Conservation (phyloP, 2,797 vertebrate genomes). For the Brachyalestes nurse region DNA sequence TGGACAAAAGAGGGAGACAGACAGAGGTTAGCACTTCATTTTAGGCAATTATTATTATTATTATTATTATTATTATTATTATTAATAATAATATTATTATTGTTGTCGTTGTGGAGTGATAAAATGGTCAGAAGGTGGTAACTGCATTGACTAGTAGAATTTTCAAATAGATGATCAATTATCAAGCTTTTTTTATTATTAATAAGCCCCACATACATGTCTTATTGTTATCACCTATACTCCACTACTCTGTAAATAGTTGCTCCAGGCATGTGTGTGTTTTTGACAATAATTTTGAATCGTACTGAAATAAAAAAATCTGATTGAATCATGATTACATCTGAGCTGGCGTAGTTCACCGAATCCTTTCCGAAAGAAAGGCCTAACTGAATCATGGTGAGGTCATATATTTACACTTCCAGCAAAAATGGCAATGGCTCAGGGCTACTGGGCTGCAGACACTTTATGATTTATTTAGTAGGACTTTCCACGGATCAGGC, state of each 20-base stretch:
- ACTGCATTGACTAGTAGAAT: no score
- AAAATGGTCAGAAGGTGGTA: no score
- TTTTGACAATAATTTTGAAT: not conserved
- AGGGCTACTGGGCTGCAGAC: not conserved
- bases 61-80: no score
- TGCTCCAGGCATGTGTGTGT: not conserved
- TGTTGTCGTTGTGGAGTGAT: no score
- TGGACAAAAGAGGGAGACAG: conserved; percentile 9
- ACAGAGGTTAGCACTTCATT: conserved; percentile 24
- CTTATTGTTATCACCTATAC: no score
- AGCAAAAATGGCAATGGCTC: not conserved
- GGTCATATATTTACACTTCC: not conserved
- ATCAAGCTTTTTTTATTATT: no score
- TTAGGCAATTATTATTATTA: not conserved
- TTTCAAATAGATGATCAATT: no score
- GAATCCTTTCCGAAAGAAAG: not conserved
- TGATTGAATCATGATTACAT: not conserved
- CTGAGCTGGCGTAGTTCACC: not conserved
- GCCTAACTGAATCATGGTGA: not conserved
- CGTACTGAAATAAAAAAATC: no score
- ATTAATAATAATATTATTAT: no score
- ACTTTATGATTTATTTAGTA: not conserved
- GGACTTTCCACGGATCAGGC: not conserved
- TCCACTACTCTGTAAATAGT: no score
- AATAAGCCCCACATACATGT: no score